Conservation (phyloP, 1,140 invertebrate genomes). For the Dermatophagoides farinae region DNA sequence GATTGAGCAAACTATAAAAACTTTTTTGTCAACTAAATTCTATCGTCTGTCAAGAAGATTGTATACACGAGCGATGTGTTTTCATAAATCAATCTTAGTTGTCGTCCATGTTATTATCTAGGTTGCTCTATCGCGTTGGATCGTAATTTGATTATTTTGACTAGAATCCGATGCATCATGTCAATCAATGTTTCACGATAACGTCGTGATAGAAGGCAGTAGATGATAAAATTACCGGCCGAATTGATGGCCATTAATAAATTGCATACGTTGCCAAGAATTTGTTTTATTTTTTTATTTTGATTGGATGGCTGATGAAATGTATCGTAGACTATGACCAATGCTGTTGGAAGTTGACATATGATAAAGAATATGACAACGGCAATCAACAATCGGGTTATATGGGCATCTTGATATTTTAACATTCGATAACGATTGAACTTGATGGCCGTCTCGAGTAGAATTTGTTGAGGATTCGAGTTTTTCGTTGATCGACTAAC, state of each 20-base stretch:
- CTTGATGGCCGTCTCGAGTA: not conserved
- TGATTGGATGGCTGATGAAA: constrained; percentile 24
- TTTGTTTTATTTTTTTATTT: constrained; percentile 28
- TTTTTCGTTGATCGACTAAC: not conserved
- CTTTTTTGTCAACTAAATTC: too few relatives aligned
- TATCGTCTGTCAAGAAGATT: too few relatives aligned
- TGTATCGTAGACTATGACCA: constrained; percentile 29
- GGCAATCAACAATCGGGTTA: constrained; percentile 49
- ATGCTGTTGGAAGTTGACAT: constrained; percentile 45
- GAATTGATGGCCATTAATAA: constrained; percentile 46
- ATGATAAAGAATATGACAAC: constrained; percentile 50
- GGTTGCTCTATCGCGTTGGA: too few relatives aligned
- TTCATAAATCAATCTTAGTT: too few relatives aligned
- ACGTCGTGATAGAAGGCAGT: constrained; percentile 50
- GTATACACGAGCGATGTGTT: too few relatives aligned
- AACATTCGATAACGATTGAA: not conserved
- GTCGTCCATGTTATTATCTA: too few relatives aligned
- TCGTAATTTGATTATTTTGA: not conserved
- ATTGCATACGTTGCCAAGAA: constrained; percentile 48
- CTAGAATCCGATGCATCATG: constrained; percentile 32
- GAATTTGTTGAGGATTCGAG: not conserved
- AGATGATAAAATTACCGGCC: constrained; percentile 47
- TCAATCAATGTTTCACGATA: constrained; percentile 46
- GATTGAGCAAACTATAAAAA: too few relatives aligned
- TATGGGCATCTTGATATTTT: constrained; percentile 39